phyloP scores from a whole-genome alignment of 35 echinoderm and acorn worm genomes.

The Diadema setosum region DNA sequence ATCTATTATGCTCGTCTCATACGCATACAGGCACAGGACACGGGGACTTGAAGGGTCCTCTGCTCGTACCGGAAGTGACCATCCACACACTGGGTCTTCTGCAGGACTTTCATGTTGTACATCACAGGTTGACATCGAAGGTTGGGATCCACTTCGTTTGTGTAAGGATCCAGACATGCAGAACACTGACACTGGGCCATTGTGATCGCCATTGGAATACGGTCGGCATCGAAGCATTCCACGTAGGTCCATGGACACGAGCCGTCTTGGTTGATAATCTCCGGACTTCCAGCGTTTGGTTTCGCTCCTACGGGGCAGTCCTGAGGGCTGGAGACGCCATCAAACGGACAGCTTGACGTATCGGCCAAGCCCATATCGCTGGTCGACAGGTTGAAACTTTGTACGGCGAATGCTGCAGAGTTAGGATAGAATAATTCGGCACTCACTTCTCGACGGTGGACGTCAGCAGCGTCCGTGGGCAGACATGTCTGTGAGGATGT shows the following conservation, averaged over 20 bases:
- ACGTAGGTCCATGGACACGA: neutral
- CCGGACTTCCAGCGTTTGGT: neutral
- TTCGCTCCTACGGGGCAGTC: neutral
- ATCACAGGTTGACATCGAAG: neutral
- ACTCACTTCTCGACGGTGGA: neutral
- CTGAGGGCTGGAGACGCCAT: neutral
- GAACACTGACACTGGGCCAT: constrained; percentile 20
- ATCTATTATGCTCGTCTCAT: neutral
- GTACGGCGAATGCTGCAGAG: neutral
- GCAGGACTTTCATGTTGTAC: neutral
- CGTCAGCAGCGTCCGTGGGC: neutral
- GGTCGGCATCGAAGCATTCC: constrained; percentile 4
- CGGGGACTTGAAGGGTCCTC: neutral
- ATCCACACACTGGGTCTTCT: constrained; percentile 2
- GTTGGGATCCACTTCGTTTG: neutral
- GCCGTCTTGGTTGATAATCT: neutral
- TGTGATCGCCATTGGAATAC: neutral
- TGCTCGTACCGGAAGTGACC: neutral
- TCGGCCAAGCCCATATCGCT: neutral
- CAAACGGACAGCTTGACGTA: neutral
- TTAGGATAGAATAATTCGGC: neutral
- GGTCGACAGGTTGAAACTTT: neutral
- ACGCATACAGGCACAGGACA: neutral
- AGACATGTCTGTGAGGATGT: neutral
- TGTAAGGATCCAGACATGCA: neutral